phyloP scores from a whole-genome alignment of 2,888 invertebrate species.

The Hemicrepidius hirtus region DNA sequence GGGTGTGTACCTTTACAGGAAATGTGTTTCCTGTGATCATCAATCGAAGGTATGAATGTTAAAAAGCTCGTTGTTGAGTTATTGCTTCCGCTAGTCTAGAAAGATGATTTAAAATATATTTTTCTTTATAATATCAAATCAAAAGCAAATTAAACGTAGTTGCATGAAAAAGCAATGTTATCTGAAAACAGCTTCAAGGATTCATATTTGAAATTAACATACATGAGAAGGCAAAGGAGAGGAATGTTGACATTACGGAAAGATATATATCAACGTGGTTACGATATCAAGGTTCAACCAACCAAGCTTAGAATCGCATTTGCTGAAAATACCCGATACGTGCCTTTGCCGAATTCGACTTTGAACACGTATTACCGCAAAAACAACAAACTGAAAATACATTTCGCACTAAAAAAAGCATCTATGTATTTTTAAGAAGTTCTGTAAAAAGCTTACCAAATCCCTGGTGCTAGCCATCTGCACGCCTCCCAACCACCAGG shows the following conservation, averaged over 20 bases:
- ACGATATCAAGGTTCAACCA: constrained; percentile 25
- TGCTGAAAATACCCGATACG: constrained; percentile 29
- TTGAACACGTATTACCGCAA: constrained; percentile 30
- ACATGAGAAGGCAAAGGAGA: constrained; percentile 30
- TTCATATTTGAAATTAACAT: constrained; percentile 24
- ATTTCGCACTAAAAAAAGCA: neutral
- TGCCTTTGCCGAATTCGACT: constrained; percentile 24
- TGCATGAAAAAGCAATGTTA: neutral
- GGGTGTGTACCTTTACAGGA: constrained; percentile 43
- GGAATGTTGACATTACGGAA: constrained; percentile 26
- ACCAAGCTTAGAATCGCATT: constrained; percentile 26
- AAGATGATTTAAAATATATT: neutral
- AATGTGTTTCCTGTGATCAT: constrained; percentile 38
- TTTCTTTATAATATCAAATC: constrained; percentile 7
- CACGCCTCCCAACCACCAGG: constrained; percentile 43
- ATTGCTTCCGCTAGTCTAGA: constrained; percentile 30
- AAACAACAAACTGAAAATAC: constrained; percentile 26
- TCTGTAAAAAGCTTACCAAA: constrained; percentile 36
- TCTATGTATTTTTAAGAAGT: constrained; percentile 4
- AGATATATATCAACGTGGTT: constrained; percentile 23
- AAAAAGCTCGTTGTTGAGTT: constrained; percentile 38
- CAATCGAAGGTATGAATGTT: constrained; percentile 37
- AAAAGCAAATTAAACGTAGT: constrained; percentile 5
- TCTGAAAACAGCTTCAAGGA: constrained; percentile 5
- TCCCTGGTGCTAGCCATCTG: constrained; percentile 37